Evolutionary conservation across 2,113 vertebrate genomes (phyloP).

Genomic region (Phainopepla nitens): DNA sequence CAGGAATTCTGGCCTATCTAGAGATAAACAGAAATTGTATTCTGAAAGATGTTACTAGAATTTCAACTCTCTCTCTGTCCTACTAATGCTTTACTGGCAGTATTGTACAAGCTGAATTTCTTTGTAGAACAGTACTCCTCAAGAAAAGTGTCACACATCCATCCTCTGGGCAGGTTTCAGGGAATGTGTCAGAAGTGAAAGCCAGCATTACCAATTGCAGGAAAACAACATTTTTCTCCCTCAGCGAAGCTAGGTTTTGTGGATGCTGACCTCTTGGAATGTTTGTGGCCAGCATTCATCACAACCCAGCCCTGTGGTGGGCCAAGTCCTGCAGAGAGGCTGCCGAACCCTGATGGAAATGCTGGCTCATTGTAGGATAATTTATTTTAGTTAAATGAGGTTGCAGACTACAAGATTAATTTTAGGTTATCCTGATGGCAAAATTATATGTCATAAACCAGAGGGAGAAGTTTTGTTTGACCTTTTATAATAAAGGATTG

Average conservation of each 20-base stretch:
- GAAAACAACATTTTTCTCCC: neutral
- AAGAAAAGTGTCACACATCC: neutral
- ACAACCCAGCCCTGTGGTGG: neutral
- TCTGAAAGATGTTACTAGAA: neutral
- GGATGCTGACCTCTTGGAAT: neutral
- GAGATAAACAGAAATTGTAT: neutral
- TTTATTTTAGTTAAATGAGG: constrained; percentile 22
- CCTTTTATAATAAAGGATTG: neutral
- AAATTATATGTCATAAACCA: neutral
- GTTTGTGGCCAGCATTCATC: neutral
- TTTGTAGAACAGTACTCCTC: neutral
- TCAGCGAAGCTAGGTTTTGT: neutral
- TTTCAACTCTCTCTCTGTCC: neutral
- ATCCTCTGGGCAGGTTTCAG: neutral
- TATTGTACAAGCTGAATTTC: neutral
- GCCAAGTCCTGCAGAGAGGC: neutral
- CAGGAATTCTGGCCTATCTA: neutral
- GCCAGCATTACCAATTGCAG: neutral
- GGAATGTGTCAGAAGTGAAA: neutral
- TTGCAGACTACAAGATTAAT: constrained; percentile 22
- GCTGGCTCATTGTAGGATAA: neutral
- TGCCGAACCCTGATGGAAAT: neutral
- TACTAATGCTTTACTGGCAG: neutral
- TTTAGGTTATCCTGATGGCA: neutral
- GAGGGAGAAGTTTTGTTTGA: neutral